A percentile compares a stretch with the other conserved stretches of the same genome.
Evolutionary conservation across 2,888 invertebrate genomes (phyloP).

Genomic region (Eulithis testata): DNA sequence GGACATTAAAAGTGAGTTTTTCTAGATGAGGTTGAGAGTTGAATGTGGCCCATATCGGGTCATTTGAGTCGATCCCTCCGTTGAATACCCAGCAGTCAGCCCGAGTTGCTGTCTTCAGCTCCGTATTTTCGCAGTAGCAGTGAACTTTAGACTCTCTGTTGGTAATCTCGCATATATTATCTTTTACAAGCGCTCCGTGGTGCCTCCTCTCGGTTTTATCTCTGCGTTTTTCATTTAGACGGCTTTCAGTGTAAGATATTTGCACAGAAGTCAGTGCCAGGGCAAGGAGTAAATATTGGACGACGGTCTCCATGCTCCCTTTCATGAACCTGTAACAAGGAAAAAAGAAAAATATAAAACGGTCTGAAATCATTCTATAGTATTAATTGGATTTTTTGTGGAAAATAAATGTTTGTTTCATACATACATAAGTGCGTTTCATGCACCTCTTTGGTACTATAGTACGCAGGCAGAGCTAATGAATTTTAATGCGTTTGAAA

Average conservation of each 20-base stretch:
- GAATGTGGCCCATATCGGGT: conserved; percentile 90
- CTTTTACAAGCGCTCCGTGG: conserved; percentile 69
- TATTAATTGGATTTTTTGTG: conserved; percentile 1
- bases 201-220: conserved; percentile 79
- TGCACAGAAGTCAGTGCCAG: conserved; percentile 80
- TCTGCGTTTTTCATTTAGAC: conserved; percentile 82
- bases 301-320: conserved; percentile 72
- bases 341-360: conserved; percentile 54
- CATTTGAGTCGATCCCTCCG: conserved; percentile 86
- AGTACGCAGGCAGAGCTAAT: background rate
- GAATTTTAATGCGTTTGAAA: background rate
- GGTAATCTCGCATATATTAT: conserved; percentile 85
- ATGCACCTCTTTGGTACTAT: too few species aligned
- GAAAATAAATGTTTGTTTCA: conserved; percentile 7
- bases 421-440: background rate
- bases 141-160: conserved; percentile 84
- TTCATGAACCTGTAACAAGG: conserved; percentile 73
- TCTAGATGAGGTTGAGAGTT: conserved; percentile 88
- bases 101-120: conserved; percentile 84
- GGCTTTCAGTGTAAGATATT: conserved; percentile 82
- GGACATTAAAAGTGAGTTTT: conserved; percentile 88
- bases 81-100: conserved; percentile 93
- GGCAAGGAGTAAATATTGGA: conserved; percentile 81
- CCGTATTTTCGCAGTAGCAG: conserved; percentile 87
- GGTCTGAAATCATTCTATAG: conserved; percentile 19